A percentile compares a stretch with the other conserved stretches of the same genome.
Evolutionary conservation across 2,113 vertebrate species (phyloP).

Genomic region (Microtus pennsylvanicus): DNA sequence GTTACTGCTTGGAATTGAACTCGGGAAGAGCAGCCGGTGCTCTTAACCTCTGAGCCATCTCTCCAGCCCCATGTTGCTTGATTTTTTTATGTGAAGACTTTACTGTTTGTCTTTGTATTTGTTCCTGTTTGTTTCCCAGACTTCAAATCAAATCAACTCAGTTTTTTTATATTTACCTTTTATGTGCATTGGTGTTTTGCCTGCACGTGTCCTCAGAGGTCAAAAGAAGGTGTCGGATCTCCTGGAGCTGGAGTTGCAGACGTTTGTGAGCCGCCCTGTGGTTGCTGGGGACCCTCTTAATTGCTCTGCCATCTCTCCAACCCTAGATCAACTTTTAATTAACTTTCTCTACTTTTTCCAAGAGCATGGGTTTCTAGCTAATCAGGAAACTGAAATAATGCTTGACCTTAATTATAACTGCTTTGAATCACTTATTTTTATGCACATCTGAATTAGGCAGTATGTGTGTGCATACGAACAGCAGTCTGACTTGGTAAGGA

Average conservation of each 20-base stretch:
- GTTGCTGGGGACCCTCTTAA: not conserved
- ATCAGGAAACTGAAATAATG: not conserved
- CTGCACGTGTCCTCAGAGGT: not conserved
- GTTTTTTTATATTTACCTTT: not conserved
- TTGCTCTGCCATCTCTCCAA: not conserved
- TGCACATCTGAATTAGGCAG: not conserved
- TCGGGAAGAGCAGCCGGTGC: not conserved
- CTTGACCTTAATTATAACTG: not conserved
- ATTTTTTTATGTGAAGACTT: slow-evolving; percentile 14
- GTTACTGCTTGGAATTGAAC: not conserved
- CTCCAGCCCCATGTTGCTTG: not conserved
- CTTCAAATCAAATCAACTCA: not conserved
- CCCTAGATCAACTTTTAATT: not conserved
- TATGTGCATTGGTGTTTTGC: not conserved
- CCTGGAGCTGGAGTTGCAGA: not conserved
- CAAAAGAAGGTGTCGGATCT: not conserved
- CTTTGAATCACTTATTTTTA: not conserved
- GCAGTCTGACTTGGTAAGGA: not conserved
- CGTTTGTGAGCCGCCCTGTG: not conserved
- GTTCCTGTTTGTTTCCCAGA: slow-evolving; percentile 19
- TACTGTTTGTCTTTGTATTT: slow-evolving; percentile 17
- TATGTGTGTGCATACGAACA: not conserved
- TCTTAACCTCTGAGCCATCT: not conserved
- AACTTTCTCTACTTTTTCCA: not conserved
- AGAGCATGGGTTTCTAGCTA: not conserved